phyloP scores from a whole-genome alignment of 1,140 invertebrate genomes.

The Euwallacea fornicatus region DNA sequence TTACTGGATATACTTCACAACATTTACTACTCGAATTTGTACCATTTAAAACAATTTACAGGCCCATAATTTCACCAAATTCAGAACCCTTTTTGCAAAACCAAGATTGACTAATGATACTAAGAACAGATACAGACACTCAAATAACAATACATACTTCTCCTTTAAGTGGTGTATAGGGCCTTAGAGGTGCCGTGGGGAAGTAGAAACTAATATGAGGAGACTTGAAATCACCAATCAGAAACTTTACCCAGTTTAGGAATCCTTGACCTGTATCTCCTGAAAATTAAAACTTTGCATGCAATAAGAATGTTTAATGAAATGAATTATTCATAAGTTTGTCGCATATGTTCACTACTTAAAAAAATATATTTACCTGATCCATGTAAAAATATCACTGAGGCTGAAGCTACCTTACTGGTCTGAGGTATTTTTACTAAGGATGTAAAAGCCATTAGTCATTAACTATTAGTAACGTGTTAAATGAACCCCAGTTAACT shows the following conservation, averaged over 20 bases:
- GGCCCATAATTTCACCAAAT: no score
- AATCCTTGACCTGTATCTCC: conserved; percentile 65
- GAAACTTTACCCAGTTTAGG: conserved; percentile 64
- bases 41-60: no score
- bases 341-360: background rate
- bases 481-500: no score
- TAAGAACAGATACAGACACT: no score
- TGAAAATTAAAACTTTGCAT: conserved; percentile 47
- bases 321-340: background rate
- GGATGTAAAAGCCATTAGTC: conserved; percentile 25
- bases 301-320: no score
- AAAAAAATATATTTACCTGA: conserved; percentile 56
- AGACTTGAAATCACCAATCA: conserved; percentile 60
- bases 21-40: no score
- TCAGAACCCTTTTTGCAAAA: no score
- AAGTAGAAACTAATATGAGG: conserved; percentile 71
- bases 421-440: conserved; percentile 43
- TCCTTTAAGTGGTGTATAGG: conserved; percentile 66
- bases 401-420: conserved; percentile 55
- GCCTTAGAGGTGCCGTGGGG: conserved; percentile 69
- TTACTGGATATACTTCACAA: no score
- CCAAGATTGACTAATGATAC: no score
- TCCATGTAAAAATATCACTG: conserved; percentile 65
- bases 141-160: conserved; percentile 48
- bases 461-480: background rate